These are phyloP conservation scores for Copsychus sechellarum DNA, from an alignment of 2,113 vertebrate species.

Conservation along the genomic window DNA sequence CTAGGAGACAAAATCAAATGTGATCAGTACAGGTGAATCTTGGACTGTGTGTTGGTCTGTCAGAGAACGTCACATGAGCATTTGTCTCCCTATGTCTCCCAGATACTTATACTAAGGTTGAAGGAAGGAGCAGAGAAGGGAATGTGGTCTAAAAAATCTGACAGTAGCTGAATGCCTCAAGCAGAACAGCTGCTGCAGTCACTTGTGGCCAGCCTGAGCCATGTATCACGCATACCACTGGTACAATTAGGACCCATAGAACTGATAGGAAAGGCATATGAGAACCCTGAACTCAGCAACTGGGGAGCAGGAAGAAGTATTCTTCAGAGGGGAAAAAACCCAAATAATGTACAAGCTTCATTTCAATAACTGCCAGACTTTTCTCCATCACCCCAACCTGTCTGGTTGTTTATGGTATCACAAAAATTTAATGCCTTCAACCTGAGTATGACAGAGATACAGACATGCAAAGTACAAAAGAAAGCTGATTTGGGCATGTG, in stretches of 20 bases:
- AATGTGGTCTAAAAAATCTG: not conserved
- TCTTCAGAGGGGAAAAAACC: not conserved
- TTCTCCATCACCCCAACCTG: not conserved
- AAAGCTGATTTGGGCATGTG: not conserved
- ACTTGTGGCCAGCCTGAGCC: not conserved
- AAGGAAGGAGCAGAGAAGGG: not conserved
- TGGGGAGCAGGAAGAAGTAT: not conserved
- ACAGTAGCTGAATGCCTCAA: not conserved
- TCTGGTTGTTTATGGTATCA: not conserved
- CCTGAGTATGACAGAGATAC: not conserved
- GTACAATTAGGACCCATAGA: not conserved
- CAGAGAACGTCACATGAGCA: not conserved
- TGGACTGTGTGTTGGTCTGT: not conserved
- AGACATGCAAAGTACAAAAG: not conserved
- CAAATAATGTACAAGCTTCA: not conserved
- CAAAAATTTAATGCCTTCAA: not conserved
- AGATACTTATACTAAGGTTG: not conserved
- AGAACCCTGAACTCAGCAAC: not conserved
- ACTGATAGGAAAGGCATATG: accelerated
- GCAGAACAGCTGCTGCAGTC: not conserved
- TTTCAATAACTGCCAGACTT: not conserved
- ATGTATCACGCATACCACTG: not conserved
- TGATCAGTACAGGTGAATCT: not conserved
- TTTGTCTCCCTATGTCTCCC: not conserved
- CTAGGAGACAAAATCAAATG: not conserved